A percentile compares a stretch with the other conserved stretches of the same genome.
These are phyloP conservation scores for Muscina levida DNA, from an alignment of 2,888 invertebrate species.

Conservation along the genomic window DNA sequence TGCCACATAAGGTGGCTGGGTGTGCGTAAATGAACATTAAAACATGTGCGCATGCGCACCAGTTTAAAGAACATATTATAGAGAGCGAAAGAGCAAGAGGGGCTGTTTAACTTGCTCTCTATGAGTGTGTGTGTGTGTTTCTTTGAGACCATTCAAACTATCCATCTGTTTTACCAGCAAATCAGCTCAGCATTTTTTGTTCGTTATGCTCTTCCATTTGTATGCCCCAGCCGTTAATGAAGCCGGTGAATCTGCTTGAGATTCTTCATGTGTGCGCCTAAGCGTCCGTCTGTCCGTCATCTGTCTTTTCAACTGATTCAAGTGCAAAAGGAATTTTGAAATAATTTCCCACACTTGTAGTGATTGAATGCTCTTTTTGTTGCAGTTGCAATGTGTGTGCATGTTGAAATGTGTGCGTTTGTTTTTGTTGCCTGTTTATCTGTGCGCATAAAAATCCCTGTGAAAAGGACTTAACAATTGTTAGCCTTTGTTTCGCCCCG, in stretches of 20 bases:
- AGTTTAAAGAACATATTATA: no score
- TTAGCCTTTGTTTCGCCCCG: background rate
- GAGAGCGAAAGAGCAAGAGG: no score
- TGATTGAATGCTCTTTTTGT: constrained; percentile 58
- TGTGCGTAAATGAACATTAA: background rate
- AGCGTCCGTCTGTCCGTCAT: background rate
- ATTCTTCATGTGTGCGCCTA: background rate
- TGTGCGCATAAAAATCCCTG: background rate
- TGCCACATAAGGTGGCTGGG: constrained; percentile 2
- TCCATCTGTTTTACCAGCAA: background rate
- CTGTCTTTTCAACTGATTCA: constrained; percentile 34
- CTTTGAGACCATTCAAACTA: background rate
- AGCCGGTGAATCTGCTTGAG: constrained; percentile 5
- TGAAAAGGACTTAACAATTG: background rate
- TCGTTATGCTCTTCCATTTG: background rate
- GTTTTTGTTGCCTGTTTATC: constrained; percentile 10
- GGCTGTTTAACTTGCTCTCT: background rate
- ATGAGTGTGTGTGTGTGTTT: background rate
- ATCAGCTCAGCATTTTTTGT: background rate
- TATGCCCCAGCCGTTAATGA: constrained; percentile 12
- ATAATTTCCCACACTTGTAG: constrained; percentile 64
- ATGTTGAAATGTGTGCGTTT: no score
- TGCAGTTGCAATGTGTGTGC: background rate
- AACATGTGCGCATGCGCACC: constrained; percentile 20
- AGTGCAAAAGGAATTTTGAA: constrained; percentile 59